Evolutionary conservation across 2,797 vertebrate genomes (phyloP), one percentile per base, ranked within the genome.

Genomic region (Melanogrammus aeglefinus): DNA sequence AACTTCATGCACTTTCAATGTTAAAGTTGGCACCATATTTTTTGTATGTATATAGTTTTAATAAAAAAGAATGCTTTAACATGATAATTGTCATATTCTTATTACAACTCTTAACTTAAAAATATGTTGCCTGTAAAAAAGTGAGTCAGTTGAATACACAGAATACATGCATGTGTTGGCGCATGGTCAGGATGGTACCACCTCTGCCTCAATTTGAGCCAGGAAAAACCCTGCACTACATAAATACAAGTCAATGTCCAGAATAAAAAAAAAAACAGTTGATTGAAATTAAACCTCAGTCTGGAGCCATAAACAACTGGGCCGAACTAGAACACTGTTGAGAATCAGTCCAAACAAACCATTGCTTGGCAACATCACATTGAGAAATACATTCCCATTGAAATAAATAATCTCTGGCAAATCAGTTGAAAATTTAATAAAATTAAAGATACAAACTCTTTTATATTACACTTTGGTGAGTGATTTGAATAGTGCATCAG

Each of bases 271-370:
- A 8, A 8, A 33, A n/a, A 8, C 2, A 33, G 9, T 13, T 70
- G 24, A 70, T 27, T 2, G 27, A 31, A 70, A 70, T 27, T 29
- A 1, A 2, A 70, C 29, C 66, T 70, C 24, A 70, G 24, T 70
- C 66, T 57, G 51, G 18, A 57, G 10, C 66, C 29, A 33, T 73
- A 33, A 73, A 73, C 72, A 73, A 73, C 33, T 38, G 18, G 72
- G 35, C 21, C 31, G 4, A 36, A 36, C 21, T 21, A 72, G 29
- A 33, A 72, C 27, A 72, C 27, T 69, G 18, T 21, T 36, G 72
- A 36, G 35, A 33, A 39, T 73, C 33, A 73, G 31, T 66, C n/a
- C 8, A 73, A 35, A 73, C 18, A 18, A 70, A 3, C 66, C 27
- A 70, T 9, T 69, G 44, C 44, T 27, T 69, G 66, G 18, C 24